phyloP scores from a whole-genome alignment of 2,797 vertebrate species.

The Microctenopoma steveboyesi region DNA sequence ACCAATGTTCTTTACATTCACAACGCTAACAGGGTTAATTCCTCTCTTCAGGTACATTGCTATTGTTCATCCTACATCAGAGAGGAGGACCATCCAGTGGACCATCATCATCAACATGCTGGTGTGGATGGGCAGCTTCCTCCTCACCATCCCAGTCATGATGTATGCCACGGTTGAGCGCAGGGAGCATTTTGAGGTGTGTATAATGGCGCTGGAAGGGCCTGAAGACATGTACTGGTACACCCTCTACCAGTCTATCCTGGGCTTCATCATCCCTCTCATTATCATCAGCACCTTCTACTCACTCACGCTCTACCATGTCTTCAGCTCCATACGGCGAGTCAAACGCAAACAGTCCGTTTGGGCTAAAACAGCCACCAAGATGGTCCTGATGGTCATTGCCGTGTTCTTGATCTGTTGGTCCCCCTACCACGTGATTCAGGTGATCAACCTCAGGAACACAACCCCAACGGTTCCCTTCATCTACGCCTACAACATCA shows the following conservation, averaged over 20 bases:
- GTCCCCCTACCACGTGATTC: slow-evolving; percentile 87
- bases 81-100: slow-evolving; percentile 84
- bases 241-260: slow-evolving; percentile 86
- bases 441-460: slow-evolving; percentile 85
- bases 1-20: slow-evolving; percentile 9
- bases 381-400: slow-evolving; percentile 87
- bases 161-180: slow-evolving; percentile 82
- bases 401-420: slow-evolving; percentile 85
- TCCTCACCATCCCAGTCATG: slow-evolving; percentile 86
- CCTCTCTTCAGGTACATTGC: slow-evolving; percentile 81
- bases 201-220: slow-evolving; percentile 84
- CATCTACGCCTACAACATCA: slow-evolving; percentile 85
- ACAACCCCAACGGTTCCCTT: slow-evolving; percentile 78
- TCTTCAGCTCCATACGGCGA: slow-evolving; percentile 85
- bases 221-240: slow-evolving; percentile 88
- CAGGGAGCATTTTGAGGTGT: slow-evolving; percentile 74
- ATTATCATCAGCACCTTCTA: slow-evolving; percentile 88
- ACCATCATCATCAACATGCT: slow-evolving; percentile 84
- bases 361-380: slow-evolving; percentile 85
- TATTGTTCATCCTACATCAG: slow-evolving; percentile 85
- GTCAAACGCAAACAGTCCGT: slow-evolving; percentile 85
- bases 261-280: slow-evolving; percentile 86
- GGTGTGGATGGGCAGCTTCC: slow-evolving; percentile 86
- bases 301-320: slow-evolving; percentile 85
- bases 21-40: slow-evolving; percentile 12